Evolutionary conservation across 2,888 invertebrate genomes (phyloP), one percentile per base, ranked within the genome.

Genomic region (Scaptomyza caliginosa): DNA sequence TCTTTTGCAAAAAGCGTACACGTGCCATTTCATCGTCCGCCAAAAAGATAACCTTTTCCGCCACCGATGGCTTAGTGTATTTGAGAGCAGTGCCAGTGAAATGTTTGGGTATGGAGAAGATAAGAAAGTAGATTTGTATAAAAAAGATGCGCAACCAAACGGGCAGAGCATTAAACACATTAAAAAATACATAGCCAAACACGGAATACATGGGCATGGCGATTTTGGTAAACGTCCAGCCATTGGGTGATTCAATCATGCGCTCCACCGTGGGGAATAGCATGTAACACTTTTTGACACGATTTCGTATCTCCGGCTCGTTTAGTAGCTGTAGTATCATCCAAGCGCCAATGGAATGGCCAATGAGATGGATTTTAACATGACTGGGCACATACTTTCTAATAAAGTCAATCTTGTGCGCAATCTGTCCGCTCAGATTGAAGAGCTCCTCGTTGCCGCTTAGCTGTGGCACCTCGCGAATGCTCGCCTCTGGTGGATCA

Each of bases 291-390:
- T 94, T 94, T n/a, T 92, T 90, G 30, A 95, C 89, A 77, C 92
- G 93, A 24, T 91, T 82, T 79, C 92, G 90, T 81, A 96, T 90
- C 26, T 92, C 88, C 4, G 81, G 92, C 68, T 94, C 91, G 73
- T 95, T 93, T 24, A 96, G 88, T 46, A 97, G 89, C 88, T 97
- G 95, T 57, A 97, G 89, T 67, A 94, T 93, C 86, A 97, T 94
- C 94, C 97, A 97, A 51, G 95, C 93, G 3, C 98, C 98, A 86
- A 98, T 96, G 0, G 98, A 98, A 92, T 98, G 98, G 2, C 96
- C 97, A 76, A 98, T 93, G 34, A 98, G 91, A 90, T 97, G 95
- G 36, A 98, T 90, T 88, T 93, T 94, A n/a, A 95, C 94, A 85
- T 94, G 92, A 68, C 92, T 90, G 54, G 96, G 96, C 69, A 97